Evolutionary conservation across 2,888 invertebrate genomes (phyloP).

Genomic region (Apantesis nais): DNA sequence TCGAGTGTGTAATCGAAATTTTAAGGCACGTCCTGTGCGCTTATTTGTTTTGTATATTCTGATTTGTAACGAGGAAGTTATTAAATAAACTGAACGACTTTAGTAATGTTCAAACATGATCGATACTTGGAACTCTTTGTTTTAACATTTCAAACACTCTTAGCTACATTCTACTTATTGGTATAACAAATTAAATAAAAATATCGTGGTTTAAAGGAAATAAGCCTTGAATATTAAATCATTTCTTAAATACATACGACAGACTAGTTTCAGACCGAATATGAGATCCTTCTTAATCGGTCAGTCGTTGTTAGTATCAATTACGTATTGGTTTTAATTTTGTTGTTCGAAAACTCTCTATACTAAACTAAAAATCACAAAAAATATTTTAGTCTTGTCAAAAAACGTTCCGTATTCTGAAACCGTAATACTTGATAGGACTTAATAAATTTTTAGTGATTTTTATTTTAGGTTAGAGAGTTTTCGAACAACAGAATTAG

Average conservation of each 20-base stretch:
- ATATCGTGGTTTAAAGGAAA: neutral
- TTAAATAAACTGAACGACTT: constrained; percentile 26
- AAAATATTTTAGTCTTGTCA: no score
- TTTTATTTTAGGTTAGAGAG: no score
- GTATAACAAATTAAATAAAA: neutral
- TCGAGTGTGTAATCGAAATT: constrained; percentile 48
- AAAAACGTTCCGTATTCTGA: no score
- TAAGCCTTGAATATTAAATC: neutral
- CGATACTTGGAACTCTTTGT: neutral
- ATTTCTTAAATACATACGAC: neutral
- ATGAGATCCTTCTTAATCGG: no score
- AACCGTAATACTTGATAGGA: no score
- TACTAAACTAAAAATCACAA: no score
- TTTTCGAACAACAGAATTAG: no score
- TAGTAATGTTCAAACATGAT: neutral
- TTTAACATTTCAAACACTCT: constrained; percentile 3
- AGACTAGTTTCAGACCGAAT: no score
- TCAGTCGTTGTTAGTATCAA: no score
- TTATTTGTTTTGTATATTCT: constrained; percentile 41
- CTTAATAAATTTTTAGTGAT: no score
- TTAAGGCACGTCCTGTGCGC: constrained; percentile 45
- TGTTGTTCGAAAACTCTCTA: no score
- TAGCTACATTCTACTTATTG: neutral
- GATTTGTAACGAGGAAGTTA: constrained; percentile 44
- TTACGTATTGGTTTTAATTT: no score